phyloP scores from a whole-genome alignment of 2,888 invertebrate genomes.

The Chelonus formosanus region DNA sequence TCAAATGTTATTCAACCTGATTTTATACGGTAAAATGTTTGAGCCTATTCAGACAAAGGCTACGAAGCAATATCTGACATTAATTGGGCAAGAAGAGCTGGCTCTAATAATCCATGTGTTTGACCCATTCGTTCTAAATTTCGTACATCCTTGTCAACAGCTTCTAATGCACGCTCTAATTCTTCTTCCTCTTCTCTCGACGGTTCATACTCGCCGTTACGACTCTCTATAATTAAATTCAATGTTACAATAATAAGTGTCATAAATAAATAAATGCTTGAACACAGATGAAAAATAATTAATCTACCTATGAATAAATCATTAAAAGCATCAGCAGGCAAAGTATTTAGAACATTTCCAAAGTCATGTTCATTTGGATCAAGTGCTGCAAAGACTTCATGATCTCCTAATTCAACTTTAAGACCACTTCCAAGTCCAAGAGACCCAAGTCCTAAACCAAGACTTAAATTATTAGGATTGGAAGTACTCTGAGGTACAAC shows the following conservation, averaged over 20 bases:
- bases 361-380: constrained; percentile 76
- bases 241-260: neutral
- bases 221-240: constrained; percentile 67
- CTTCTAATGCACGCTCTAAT: constrained; percentile 83
- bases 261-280: constrained; percentile 40
- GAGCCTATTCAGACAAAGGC: constrained; percentile 50
- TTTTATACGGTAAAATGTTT: constrained; percentile 15
- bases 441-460: constrained; percentile 58
- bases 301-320: constrained; percentile 78
- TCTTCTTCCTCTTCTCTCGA: constrained; percentile 87
- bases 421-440: constrained; percentile 55
- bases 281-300: constrained; percentile 17
- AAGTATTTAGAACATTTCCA: constrained; percentile 79
- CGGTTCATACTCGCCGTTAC: constrained; percentile 77
- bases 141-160: constrained; percentile 78
- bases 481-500: constrained; percentile 51
- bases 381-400: constrained; percentile 62
- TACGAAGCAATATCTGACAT: constrained; percentile 65
- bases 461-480: constrained; percentile 52
- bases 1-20: constrained; percentile 19
- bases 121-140: constrained; percentile 75
- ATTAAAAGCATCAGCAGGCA: constrained; percentile 84
- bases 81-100: constrained; percentile 65
- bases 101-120: constrained; percentile 70
- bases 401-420: constrained; percentile 61